phyloP scores from a whole-genome alignment of 1,140 invertebrate species.

The Sinella curviseta region DNA sequence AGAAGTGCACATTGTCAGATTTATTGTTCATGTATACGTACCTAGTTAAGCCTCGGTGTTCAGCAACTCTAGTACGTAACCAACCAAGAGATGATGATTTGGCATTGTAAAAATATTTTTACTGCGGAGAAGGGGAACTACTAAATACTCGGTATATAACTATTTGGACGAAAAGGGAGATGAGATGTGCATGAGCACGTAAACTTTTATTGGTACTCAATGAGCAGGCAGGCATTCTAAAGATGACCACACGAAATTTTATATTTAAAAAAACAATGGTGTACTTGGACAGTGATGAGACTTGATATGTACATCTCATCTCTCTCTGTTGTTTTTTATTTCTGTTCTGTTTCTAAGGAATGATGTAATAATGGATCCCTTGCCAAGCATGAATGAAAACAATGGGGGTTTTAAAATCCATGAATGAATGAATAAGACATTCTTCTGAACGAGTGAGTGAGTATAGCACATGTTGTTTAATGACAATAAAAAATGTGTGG shows the following conservation, averaged over 20 bases:
- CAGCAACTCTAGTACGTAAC: too few relatives aligned
- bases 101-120: too few relatives aligned
- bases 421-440: background rate
- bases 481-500: background rate
- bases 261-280: background rate
- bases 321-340: background rate
- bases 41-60: too few relatives aligned
- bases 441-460: background rate
- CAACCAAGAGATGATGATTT: too few relatives aligned
- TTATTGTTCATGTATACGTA: too few relatives aligned
- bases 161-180: too few relatives aligned
- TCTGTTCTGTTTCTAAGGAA: background rate
- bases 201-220: background rate
- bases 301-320: background rate
- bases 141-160: too few relatives aligned
- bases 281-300: background rate
- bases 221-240: background rate
- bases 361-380: slow-evolving; percentile 2
- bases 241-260: background rate
- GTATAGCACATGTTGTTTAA: background rate
- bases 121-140: too few relatives aligned
- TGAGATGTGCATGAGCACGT: too few relatives aligned
- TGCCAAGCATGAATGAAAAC: slow-evolving; percentile 20
- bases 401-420: background rate
- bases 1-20: too few relatives aligned